Evolutionary conservation across 1,140 invertebrate genomes (phyloP).

Genomic region (Copidosoma floridanum): DNA sequence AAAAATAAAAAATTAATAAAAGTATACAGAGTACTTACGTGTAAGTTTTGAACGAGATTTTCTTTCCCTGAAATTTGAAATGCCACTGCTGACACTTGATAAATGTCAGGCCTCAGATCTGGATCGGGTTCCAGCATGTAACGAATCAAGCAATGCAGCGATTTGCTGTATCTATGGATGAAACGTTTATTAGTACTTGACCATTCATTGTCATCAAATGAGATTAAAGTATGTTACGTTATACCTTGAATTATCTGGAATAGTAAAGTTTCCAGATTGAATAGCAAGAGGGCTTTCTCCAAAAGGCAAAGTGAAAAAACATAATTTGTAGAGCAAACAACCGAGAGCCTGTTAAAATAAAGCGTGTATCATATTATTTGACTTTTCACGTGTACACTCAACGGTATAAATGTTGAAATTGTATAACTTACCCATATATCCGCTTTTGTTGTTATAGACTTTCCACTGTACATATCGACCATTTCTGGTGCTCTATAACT

Average conservation of each 20-base stretch:
- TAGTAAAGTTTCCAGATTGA: conserved; percentile 84
- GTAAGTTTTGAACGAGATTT: conserved; percentile 79
- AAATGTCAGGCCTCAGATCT: conserved; percentile 83
- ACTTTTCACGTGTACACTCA: background rate
- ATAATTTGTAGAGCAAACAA: conserved; percentile 88
- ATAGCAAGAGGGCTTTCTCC: conserved; percentile 92
- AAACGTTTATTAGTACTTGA: background rate
- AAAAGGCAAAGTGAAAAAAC: conserved; percentile 90
- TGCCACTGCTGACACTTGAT: conserved; percentile 79
- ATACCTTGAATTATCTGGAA: conserved; percentile 83
- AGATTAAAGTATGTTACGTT: conserved; percentile 46
- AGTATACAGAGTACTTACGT: conserved; percentile 72
- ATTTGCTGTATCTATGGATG: conserved; percentile 43
- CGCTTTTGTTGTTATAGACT: conserved; percentile 85
- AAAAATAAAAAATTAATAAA: background rate
- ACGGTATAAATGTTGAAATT: background rate
- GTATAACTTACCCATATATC: conserved; percentile 79
- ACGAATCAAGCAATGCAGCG: conserved; percentile 60
- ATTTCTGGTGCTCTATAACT: conserved; percentile 94
- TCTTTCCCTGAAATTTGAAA: conserved; percentile 74
- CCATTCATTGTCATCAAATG: conserved; percentile 53
- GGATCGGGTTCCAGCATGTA: conserved; percentile 85
- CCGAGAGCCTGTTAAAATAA: conserved; percentile 78
- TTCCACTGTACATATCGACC: conserved; percentile 89
- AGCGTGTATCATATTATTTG: conserved; percentile 2